Evolutionary conservation across 2,113 vertebrate genomes (phyloP), one percentile per base, ranked within the genome.

Genomic region (Melanostigma gelatinosum): DNA sequence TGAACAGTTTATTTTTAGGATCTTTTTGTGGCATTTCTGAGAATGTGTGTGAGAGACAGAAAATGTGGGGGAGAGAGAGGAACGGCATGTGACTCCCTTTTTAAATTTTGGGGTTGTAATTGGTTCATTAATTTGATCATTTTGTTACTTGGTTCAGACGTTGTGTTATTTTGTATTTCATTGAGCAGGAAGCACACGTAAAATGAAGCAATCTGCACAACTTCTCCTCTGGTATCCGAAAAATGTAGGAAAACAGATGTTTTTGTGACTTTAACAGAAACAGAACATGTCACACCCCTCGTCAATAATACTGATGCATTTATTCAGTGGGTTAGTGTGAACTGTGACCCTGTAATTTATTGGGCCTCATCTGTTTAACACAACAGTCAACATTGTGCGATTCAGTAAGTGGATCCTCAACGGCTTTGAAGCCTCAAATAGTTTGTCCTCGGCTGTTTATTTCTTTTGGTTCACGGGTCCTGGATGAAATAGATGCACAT

Each of bases 371-470:
- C 32, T 74, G 27, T 68, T 70, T 22, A 9, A 55, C 16, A 60
- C 57, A 70, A 27, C 63, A 70, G 67, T 12, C 44, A 42, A 29
- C 36, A 64, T 0, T 46, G 27, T 20, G 5, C 4, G 38, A 40
- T 40, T 52, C 60, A 62, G 67, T 22, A 6, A 52, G 46, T 20
- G 58, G 82, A 80, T 77, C 67, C 40, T 66, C 34, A 55, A 18
- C 27, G 27, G 18, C 75, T 3, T 27, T 32, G 63, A 34, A 67
- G 44, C 9, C 24, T 78, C 64, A 64, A 32, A 58, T 8, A 68
- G 77, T 86, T 84, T 80, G 57, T 72, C 63, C 62, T 24, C 13
- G 70, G 52, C 38, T 75, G 63, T 79, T 80, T 83, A 55, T 83
- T 71, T 70, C n/a, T 54, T 40, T 73, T 70, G 84, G 80, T 42